Evolutionary conservation across 2,888 invertebrate genomes (phyloP), one percentile per base, ranked within the genome.

Genomic region (Pseudoips prasinana): DNA sequence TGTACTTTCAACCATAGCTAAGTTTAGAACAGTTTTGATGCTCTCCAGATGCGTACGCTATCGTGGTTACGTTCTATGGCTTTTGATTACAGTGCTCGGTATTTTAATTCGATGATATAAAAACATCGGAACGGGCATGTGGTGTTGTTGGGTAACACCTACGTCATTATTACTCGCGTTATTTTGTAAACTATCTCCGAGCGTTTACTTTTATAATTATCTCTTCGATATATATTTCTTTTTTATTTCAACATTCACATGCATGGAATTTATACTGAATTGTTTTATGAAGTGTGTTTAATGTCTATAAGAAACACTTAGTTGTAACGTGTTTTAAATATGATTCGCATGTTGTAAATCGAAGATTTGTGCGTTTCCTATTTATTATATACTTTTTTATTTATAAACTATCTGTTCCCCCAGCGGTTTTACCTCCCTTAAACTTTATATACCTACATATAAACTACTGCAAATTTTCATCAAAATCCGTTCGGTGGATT

Each of bases 71-170:
- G 14, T 5, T 20, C 20, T 20, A 20, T 20, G 20, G 20, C 7
- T 20, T 69, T 70, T 45, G 28, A 49, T 44, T 39, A 58, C 48
- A 62, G 54, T 63, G 51, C 55, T 58, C 42, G 71, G 68, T 64
- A 66, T 70, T 73, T 70, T 71, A 73, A 73, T 73, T 69, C 57
- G 63, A 62, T 52, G 59, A 49, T 70, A 66, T 70, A 69, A 69
- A 69, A 75, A 54, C 37, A 35, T 29, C 25, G 25, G 29, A 36
- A 33, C 54, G 39, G 29, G 39, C 44, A 46, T 27, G 23, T 35
- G 20, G 26, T 40, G 33, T 27, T 45, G 46, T 57, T 54, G 55
- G 37, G 56, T 57, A 57, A 57, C 42, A 38, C 27, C 25, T 31
- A 30, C 57, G 54, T 54, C 41, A 57, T 40, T 40, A 44, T 31